Conservation (phyloP, 2,888 invertebrate species). For the Schrankia costaestrigalis region DNA sequence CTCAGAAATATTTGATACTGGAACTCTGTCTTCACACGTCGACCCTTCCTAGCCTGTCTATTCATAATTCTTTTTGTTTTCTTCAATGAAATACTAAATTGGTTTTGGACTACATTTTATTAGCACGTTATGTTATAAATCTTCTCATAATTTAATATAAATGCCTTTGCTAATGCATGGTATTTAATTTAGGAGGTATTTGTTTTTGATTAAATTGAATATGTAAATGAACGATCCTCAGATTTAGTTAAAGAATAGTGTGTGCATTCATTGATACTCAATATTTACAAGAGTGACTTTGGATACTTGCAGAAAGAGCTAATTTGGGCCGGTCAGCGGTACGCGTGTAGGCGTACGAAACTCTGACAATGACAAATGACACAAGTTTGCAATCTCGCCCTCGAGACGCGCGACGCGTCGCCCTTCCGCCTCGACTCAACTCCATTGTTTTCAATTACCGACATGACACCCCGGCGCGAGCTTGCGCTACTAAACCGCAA, state of each 20-base stretch:
- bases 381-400: conserved; percentile 87
- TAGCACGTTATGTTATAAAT: too few species aligned
- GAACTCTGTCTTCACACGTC: conserved; percentile 33
- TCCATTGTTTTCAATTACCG: conserved; percentile 80
- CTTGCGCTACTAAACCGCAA: conserved; percentile 65
- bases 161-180: too few species aligned
- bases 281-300: conserved; percentile 9
- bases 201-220: too few species aligned
- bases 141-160: too few species aligned
- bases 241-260: background rate
- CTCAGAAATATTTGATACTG: conserved; percentile 61
- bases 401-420: conserved; percentile 52
- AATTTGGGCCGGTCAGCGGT: conserved; percentile 69
- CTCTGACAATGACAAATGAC: conserved; percentile 89
- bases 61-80: too few species aligned
- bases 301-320: conserved; percentile 39
- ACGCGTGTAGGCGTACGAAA: conserved; percentile 59
- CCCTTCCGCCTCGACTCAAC: conserved; percentile 67
- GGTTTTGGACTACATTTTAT: too few species aligned
- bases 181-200: too few species aligned
- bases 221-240: background rate
- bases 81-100: too few species aligned
- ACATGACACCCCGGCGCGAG: conserved; percentile 72
- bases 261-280: background rate
- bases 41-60: too few species aligned